These are phyloP conservation scores for Leucoraja ocellata DNA, from an alignment of 2,797 vertebrate genomes.

Conservation along the genomic window DNA sequence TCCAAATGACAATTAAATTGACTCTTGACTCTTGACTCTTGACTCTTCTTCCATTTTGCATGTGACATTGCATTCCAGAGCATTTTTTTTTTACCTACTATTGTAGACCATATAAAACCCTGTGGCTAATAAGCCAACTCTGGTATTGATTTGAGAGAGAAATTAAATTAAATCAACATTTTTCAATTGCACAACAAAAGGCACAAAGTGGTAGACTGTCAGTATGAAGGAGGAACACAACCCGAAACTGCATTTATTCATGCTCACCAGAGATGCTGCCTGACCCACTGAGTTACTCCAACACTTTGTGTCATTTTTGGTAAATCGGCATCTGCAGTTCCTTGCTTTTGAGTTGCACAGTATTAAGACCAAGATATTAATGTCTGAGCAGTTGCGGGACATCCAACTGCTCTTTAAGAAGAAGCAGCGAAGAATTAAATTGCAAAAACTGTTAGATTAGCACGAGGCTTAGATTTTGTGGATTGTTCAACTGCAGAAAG, in stretches of 20 bases:
- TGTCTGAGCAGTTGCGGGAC: neutral
- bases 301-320: no score
- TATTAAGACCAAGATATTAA: neutral
- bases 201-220: no score
- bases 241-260: no score
- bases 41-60: no score
- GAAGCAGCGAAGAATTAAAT: neutral
- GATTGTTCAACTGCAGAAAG: neutral
- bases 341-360: neutral
- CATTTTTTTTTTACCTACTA: neutral
- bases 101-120: neutral
- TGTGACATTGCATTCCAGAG: neutral
- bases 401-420: neutral
- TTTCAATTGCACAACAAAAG: neutral
- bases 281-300: no score
- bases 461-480: neutral
- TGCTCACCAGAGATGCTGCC: no score
- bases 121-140: conserved; percentile 13
- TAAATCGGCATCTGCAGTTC: no score
- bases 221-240: no score
- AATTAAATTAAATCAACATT: neutral
- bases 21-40: no score
- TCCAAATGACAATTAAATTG: no score
- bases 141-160: neutral
- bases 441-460: neutral